phyloP scores from a whole-genome alignment of 2,888 invertebrate genomes.

The Ephialtes manifestator region DNA sequence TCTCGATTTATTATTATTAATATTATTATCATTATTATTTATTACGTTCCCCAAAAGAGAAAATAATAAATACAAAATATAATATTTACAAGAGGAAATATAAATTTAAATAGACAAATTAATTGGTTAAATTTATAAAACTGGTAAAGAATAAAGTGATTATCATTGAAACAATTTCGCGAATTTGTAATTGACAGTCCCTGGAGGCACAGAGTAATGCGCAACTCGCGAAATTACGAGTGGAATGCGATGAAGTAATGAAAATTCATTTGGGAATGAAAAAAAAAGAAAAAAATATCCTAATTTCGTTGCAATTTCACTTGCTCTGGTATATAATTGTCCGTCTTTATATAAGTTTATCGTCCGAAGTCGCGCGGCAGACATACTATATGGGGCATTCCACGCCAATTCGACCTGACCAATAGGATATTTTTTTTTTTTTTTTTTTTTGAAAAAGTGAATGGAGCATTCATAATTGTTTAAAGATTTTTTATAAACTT shows the following conservation, averaged over 20 bases:
- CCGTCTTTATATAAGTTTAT: slow-evolving; percentile 42
- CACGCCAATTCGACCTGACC: no score
- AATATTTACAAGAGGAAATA: no score
- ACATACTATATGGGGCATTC: neutral
- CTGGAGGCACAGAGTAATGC: neutral
- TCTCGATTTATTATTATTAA: no score
- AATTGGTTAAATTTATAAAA: no score
- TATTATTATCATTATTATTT: no score
- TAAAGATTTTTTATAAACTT: no score
- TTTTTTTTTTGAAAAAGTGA: no score
- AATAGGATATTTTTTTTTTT: no score
- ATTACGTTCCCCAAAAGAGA: no score
- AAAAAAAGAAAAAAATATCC: slow-evolving; percentile 5
- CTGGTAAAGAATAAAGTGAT: neutral
- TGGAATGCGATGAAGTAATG: slow-evolving; percentile 17
- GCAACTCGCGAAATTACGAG: neutral
- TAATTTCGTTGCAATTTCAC: slow-evolving; percentile 22
- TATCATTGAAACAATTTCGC: slow-evolving; percentile 6
- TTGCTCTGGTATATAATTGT: slow-evolving; percentile 4
- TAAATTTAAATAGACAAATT: no score
- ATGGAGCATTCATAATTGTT: no score
- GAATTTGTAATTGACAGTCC: neutral
- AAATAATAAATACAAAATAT: no score
- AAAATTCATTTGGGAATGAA: slow-evolving; percentile 17
- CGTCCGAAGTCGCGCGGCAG: slow-evolving; percentile 7